Conservation (phyloP, 1,140 invertebrate genomes). For the Penaeus indicus region DNA sequence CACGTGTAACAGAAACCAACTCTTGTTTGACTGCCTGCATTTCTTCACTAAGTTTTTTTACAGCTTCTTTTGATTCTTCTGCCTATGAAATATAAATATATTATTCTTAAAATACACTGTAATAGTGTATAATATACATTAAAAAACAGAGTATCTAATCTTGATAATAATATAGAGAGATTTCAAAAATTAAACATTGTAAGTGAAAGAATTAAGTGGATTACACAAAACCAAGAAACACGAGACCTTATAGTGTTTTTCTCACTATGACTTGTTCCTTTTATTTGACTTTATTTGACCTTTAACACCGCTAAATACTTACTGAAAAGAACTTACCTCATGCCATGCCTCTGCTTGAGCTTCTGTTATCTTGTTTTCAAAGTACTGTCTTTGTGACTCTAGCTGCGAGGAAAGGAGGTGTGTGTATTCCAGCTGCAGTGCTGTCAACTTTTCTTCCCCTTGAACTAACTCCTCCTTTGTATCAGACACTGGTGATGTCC, state of each 20-base stretch:
- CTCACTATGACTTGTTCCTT: not conserved
- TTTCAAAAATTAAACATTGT: not conserved
- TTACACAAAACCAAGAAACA: not conserved
- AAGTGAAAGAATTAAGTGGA: not conserved
- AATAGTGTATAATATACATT: not conserved
- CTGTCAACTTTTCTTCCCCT: conserved; percentile 90
- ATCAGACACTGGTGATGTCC: conserved; percentile 54
- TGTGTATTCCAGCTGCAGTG: conserved; percentile 94
- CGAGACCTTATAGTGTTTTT: not conserved
- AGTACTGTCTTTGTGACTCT: conserved; percentile 93
- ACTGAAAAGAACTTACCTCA: conserved; percentile 46
- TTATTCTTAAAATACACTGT: too few relatives aligned
- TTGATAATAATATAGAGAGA: not conserved
- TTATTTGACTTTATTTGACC: not conserved
- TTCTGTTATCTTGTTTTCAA: conserved; percentile 75
- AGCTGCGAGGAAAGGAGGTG: conserved; percentile 97
- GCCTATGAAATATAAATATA: too few relatives aligned
- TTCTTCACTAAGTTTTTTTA: too few relatives aligned
- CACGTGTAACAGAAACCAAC: too few relatives aligned
- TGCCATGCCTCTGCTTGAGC: conserved; percentile 69
- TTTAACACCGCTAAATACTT: not conserved
- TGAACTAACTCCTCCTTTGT: conserved; percentile 67
- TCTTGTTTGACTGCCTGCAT: too few relatives aligned
- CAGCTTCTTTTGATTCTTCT: too few relatives aligned
- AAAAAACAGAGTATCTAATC: not conserved